Percentiles rank a stretch among this genome's conserved stretches.
phyloP scores from a whole-genome alignment of 2,797 vertebrate genomes.

The Helicolenus hilgendorfi region DNA sequence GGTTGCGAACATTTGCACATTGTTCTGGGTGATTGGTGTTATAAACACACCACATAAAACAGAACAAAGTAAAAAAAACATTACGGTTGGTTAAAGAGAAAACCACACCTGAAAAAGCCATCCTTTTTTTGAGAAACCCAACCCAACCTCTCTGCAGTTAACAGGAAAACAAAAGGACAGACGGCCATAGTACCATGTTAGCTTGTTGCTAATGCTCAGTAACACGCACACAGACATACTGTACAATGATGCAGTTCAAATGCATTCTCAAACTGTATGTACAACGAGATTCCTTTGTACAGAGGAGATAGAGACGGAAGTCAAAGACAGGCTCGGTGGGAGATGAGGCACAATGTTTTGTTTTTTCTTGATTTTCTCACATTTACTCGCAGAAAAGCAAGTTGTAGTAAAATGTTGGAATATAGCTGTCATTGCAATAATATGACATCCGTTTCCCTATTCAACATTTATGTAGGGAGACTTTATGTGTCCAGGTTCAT shows the following conservation, averaged over 20 bases:
- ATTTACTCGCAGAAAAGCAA: slow-evolving; percentile 60
- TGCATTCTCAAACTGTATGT: slow-evolving; percentile 63
- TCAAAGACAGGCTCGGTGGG: slow-evolving; percentile 82
- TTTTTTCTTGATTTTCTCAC: slow-evolving; percentile 9
- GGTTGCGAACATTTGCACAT: not conserved
- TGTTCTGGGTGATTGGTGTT: not conserved
- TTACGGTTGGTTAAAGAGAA: not conserved
- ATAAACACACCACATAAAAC: not conserved
- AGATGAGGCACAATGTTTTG: slow-evolving; percentile 88
- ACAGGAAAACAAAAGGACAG: slow-evolving; percentile 33
- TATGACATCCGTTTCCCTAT: slow-evolving; percentile 70
- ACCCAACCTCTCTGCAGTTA: slow-evolving; percentile 42
- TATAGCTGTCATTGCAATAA: slow-evolving; percentile 60
- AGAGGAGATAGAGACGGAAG: slow-evolving; percentile 65
- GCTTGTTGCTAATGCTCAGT: slow-evolving; percentile 55
- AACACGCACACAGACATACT: slow-evolving; percentile 57
- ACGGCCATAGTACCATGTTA: slow-evolving; percentile 32
- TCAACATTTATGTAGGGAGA: not conserved
- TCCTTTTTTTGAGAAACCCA: slow-evolving; percentile 36
- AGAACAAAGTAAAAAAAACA: not conserved
- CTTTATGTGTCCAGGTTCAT: not conserved
- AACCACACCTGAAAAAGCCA: not conserved
- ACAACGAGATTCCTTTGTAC: slow-evolving; percentile 74
- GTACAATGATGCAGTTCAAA: slow-evolving; percentile 67
- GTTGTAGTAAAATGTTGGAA: slow-evolving; percentile 52